Evolutionary conservation across 2,888 invertebrate genomes (phyloP).

Genomic region (Quadriops clusia): DNA sequence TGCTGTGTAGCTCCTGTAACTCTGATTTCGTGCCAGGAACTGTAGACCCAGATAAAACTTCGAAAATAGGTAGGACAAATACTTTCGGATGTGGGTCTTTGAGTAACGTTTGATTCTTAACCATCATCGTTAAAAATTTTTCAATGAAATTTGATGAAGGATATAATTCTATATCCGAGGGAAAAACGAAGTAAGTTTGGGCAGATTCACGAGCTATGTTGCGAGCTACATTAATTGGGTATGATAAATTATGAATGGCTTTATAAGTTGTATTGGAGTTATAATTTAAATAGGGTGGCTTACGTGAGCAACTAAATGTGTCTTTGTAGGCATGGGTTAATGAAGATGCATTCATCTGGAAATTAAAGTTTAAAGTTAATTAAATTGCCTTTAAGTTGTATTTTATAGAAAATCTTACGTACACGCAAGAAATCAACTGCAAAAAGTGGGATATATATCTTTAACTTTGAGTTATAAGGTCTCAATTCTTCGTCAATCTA

Average conservation of each 20-base stretch:
- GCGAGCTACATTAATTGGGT: constrained; percentile 28
- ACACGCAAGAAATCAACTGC: no score
- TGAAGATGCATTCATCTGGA: no score
- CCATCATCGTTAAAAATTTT: constrained; percentile 22
- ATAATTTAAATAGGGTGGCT: constrained; percentile 13
- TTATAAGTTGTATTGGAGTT: constrained; percentile 20
- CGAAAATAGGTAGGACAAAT: constrained; percentile 26
- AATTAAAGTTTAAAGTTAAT: no score
- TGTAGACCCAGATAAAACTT: constrained; percentile 34
- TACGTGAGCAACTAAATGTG: constrained; percentile 13
- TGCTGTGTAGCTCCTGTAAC: constrained; percentile 24
- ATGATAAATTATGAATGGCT: constrained; percentile 20
- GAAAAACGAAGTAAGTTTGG: constrained; percentile 26
- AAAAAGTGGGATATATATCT: no score
- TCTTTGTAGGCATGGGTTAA: constrained; percentile 20
- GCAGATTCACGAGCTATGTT: constrained; percentile 26
- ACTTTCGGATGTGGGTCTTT: constrained; percentile 15
- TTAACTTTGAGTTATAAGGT: no score
- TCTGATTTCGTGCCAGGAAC: constrained; percentile 60
- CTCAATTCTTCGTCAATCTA: no score
- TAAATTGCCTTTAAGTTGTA: no score
- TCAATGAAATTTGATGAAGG: constrained; percentile 23
- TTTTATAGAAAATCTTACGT: no score
- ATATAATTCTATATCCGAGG: constrained; percentile 29
- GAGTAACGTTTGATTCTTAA: constrained; percentile 16